Evolutionary conservation across 2,113 vertebrate species (phyloP), one percentile per base, ranked within the genome.

Genomic region (Phylloscopus trochilus): DNA sequence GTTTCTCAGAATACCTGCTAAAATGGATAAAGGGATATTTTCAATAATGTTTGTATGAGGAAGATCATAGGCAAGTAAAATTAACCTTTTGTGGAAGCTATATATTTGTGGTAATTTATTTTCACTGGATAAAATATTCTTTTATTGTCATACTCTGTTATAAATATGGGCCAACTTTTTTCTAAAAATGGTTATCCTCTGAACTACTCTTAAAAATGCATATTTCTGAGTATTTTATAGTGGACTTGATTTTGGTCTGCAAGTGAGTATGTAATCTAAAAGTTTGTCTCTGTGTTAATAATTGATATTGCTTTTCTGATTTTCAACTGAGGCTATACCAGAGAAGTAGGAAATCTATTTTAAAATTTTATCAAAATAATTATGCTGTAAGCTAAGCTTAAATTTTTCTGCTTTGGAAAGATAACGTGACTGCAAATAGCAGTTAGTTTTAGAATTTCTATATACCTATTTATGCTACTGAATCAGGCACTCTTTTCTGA

Each of bases 401-500:
- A 13, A 0, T 43, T 73, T 59, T 76, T 80, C 27, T 64, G 0
- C 56, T 58, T 75, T 76, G 19, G 26, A 68, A 83, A 69, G 11
- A 43, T 47, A 63, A 59, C 14, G 13, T 6, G 3, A n/a, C 30
- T 44, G 41, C 15, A 52, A 63, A 60, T 41, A 4, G 15, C 23
- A 39, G 21, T 24, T 74, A 10, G 27, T 69, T 84, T 77, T 69
- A 39, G 56, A 47, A 64, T 84, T 73, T 53, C 31, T 14, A 31
- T 37, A 24, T 6, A 5, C 6, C 6, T 41, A 1, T 1, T 64
- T 79, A 33, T 1, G 1, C 13, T 59, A 51, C 31, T 64, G 63
- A 78, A 46, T 37, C 27, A 51, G 53, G 39, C 15, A 56, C 10
- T 8, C 17, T 52, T 66, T 93, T 66, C 44, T 66, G n/a, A n/a